Conservation (phyloP, 30 jellyfish, hydroid and myxozoan genomes). For the Phacellophora camtschatica region DNA sequence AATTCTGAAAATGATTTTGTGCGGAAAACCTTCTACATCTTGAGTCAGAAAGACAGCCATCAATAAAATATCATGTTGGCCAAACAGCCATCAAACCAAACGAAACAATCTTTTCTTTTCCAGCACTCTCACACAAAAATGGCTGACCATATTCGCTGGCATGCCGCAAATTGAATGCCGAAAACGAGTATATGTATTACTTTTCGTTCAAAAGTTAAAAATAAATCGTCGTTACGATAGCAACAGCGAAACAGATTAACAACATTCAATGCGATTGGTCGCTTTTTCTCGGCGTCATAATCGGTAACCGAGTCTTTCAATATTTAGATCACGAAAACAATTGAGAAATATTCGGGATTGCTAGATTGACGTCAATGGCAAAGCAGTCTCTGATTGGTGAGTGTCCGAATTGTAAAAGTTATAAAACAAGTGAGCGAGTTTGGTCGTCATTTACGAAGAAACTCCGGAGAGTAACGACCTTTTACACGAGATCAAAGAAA, state of each 20-base stretch:
- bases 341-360: constrained; percentile 20
- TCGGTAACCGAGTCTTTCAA: background rate
- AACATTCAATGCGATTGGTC: constrained; percentile 52
- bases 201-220: background rate
- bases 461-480: background rate
- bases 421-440: constrained; percentile 46
- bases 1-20: too few relatives aligned
- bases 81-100: too few relatives aligned
- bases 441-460: constrained; percentile 27
- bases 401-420: constrained; percentile 55
- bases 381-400: constrained; percentile 35
- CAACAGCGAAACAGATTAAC: constrained; percentile 27
- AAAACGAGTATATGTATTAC: constrained; percentile 30
- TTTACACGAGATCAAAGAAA: background rate
- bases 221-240: constrained; percentile 9
- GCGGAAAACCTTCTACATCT: too few relatives aligned
- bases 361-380: constrained; percentile 8
- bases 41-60: too few relatives aligned
- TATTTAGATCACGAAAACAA: background rate
- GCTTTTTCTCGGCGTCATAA: constrained; percentile 17
- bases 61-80: too few relatives aligned
- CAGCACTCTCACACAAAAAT: too few relatives aligned
- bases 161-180: background rate
- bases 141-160: too few relatives aligned
- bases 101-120: too few relatives aligned